Percentiles rank a stretch among this genome's conserved stretches.
Conservation (phyloP, 2,888 invertebrate species). For the Drosophila eohydei region DNA sequence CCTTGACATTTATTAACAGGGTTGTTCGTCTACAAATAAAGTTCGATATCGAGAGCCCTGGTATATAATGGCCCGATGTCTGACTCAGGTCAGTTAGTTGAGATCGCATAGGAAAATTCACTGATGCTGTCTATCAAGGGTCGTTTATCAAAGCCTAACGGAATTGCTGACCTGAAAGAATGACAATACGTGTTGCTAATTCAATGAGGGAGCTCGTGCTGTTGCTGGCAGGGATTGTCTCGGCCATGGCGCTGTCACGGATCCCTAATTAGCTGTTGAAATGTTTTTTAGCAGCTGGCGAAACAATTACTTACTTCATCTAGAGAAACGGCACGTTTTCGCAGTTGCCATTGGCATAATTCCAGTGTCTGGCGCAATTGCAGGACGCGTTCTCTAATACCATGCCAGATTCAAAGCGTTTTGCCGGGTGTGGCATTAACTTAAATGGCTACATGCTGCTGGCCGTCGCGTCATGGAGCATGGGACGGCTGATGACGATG, state of each 20-base stretch:
- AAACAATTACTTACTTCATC: slow-evolving; percentile 67
- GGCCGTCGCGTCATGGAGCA: background rate
- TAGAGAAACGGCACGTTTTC: slow-evolving; percentile 57
- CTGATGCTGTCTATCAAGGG: background rate
- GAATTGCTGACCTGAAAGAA: slow-evolving; percentile 1
- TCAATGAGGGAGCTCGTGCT: background rate
- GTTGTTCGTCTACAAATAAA: too few relatives aligned
- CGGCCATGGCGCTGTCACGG: slow-evolving; percentile 13
- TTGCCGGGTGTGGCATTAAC: slow-evolving; percentile 64
- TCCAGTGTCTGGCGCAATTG: slow-evolving; percentile 17
- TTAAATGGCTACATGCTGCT: slow-evolving; percentile 58
- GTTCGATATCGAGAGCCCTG: too few relatives aligned
- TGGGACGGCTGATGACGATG: slow-evolving; percentile 1
- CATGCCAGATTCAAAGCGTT: slow-evolving; percentile 51
- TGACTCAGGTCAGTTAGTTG: background rate
- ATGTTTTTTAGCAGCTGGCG: slow-evolving; percentile 58
- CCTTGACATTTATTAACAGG: too few relatives aligned
- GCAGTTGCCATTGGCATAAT: slow-evolving; percentile 18
- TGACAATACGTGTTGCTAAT: slow-evolving; percentile 4
- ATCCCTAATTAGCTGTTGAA: slow-evolving; percentile 68
- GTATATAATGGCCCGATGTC: background rate
- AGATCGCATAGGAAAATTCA: background rate
- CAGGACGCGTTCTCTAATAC: slow-evolving; percentile 32
- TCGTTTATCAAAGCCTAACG: slow-evolving; percentile 4
- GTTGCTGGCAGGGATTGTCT: background rate